Evolutionary conservation across 2,888 invertebrate genomes (phyloP).

Genomic region (Caenorhabditis afra): DNA sequence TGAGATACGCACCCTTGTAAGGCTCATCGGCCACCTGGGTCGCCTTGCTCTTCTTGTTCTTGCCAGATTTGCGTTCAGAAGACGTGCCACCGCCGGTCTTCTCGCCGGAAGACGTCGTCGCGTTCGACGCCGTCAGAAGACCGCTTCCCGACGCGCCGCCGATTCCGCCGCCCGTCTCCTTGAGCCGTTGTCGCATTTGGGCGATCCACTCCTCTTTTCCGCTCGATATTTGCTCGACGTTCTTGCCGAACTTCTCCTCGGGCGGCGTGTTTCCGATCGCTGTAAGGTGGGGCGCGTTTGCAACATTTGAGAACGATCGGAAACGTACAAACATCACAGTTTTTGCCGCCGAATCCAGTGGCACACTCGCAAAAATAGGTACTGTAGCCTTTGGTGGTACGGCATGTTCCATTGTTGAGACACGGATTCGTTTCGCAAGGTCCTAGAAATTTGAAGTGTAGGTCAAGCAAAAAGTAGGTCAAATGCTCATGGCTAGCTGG

Average conservation of each 20-base stretch:
- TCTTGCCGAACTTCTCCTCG: constrained; percentile 72
- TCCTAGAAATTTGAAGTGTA: constrained; percentile 35
- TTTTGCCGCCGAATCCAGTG: constrained; percentile 74
- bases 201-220: constrained; percentile 80
- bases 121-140: constrained; percentile 27
- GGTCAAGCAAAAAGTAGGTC: no score
- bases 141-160: constrained; percentile 53
- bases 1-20: constrained; percentile 60
- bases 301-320: background rate
- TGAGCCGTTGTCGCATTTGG: constrained; percentile 70
- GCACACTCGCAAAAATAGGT: constrained; percentile 78
- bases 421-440: constrained; percentile 75
- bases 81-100: constrained; percentile 20
- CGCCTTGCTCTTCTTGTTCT: constrained; percentile 51
- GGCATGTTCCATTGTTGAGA: constrained; percentile 79
- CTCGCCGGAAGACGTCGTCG: constrained; percentile 30
- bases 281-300: constrained; percentile 13
- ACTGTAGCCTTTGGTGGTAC: constrained; percentile 74
- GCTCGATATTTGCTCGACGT: constrained; percentile 75
- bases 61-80: constrained; percentile 37
- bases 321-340: constrained; percentile 75
- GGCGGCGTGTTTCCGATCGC: constrained; percentile 67
- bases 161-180: constrained; percentile 54
- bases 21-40: constrained; percentile 66
- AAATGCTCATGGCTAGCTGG: no score